Conservation (phyloP, 2,797 vertebrate species). For the Pipistrellus pipistrellus region DNA sequence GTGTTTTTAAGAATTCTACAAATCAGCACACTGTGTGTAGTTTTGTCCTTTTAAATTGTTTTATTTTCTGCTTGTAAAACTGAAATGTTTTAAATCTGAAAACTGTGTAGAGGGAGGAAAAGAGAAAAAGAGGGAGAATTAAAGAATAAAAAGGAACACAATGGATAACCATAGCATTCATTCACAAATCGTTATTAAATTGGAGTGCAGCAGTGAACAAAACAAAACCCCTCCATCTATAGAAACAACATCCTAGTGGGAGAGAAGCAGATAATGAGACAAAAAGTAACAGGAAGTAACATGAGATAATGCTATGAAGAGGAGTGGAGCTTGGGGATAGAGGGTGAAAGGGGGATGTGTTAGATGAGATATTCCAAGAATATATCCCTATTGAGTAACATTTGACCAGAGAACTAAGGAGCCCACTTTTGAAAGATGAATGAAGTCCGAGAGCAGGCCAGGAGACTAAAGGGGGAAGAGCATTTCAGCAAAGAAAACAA, state of each 20-base stretch:
- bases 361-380: not conserved
- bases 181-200: not conserved
- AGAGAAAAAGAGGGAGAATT: not conserved
- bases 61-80: slow-evolving; percentile 39
- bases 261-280: not conserved
- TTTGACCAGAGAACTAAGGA: not conserved
- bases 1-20: not conserved
- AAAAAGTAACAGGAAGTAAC: not conserved
- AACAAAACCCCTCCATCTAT: not conserved
- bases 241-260: not conserved
- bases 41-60: not conserved
- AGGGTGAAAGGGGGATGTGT: not conserved
- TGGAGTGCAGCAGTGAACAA: not conserved
- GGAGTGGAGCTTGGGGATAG: not conserved
- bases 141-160: not conserved
- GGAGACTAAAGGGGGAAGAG: not conserved
- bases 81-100: not conserved
- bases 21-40: not conserved
- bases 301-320: not conserved
- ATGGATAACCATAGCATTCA: not conserved
- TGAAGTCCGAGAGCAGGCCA: not conserved
- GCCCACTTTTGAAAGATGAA: not conserved
- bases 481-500: not conserved
- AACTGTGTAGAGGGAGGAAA: not conserved
- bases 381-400: not conserved